A percentile compares a stretch with the other conserved stretches of the same genome.
Evolutionary conservation across 2,113 vertebrate genomes (phyloP).

Genomic region (Centrocercus urophasianus): DNA sequence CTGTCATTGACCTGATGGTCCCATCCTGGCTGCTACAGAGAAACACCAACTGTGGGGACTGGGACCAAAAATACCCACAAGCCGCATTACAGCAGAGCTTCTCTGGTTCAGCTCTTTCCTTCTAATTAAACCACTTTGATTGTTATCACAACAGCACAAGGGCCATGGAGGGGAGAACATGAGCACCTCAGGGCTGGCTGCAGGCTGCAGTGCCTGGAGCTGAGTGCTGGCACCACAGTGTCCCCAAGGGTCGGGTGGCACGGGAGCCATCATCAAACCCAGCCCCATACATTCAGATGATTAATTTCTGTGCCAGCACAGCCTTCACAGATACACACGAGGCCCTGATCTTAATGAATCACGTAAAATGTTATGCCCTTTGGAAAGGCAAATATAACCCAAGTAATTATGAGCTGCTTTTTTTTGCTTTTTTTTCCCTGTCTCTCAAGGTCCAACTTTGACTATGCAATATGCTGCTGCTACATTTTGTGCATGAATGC

Average conservation of each 20-base stretch:
- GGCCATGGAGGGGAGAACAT: not conserved
- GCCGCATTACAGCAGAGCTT: not conserved
- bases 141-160: not conserved
- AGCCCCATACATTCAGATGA: not conserved
- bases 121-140: not conserved
- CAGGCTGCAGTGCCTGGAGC: not conserved
- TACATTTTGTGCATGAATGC: too few relatives aligned
- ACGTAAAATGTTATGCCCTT: constrained; percentile 20
- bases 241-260: not conserved
- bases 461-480: not conserved
- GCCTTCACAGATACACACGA: not conserved
- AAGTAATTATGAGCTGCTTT: not conserved
- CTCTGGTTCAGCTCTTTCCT: not conserved
- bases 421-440: not conserved
- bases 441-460: not conserved
- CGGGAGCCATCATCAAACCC: not conserved
- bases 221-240: not conserved
- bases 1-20: not conserved
- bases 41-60: not conserved
- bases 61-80: not conserved
- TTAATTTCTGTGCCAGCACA: constrained; percentile 10
- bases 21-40: fast-evolving
- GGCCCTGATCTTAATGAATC: constrained; percentile 34
- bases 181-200: not conserved
- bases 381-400: constrained; percentile 38